Base-by-base conservation (phyloP, 2,797 vertebrate species). In the Enteromius paludinosus region DNA sequence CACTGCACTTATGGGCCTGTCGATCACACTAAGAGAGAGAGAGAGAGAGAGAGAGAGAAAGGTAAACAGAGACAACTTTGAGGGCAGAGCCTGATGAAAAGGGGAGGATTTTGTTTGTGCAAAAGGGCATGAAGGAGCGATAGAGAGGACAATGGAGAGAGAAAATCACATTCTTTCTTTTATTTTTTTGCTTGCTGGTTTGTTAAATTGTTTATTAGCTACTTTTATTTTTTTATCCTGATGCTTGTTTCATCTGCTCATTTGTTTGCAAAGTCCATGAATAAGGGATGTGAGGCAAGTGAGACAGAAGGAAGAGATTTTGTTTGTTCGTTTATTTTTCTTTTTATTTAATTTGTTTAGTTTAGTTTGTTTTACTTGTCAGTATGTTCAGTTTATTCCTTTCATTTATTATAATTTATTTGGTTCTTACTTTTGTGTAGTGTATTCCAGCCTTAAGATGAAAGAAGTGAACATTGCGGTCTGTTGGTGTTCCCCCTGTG, bases 1-100 rank as follows among this genome's bases (percentile, higher is more conserved):
- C 89, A 89, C 87, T 91, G 88, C 92, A 93, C 93, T 94, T 94
- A 94, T 94, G 92, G 92, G 91, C 87, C 92, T 93, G 92, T 93
- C 94, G 94, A 81, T 95, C 93, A 95, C 89, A 84, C 87, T 85
- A 85, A 87, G 86, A 83, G 80, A 43, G 69, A 52, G 43, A 52
- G 56, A 68, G 18, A 30, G 45, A 84, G 84, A 59, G 83, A 88
- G 84, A 64, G 38, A 8, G 15, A 54, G 35, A 30, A 66, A 38
- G 43, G 47, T 86, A 81, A 74, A 72, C 38, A 35, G 54, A 71
- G 28, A 69, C 47, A 77, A 28, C 10, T 65, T n/a, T 70, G 83
- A 87, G 85, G 90, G 75, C 20, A 72, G 59, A 81, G 41, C 33
- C 28, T 82, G n/a, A 74, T 61, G 69, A 72, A 61, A 45, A 62